Conservation (phyloP, 2,888 invertebrate genomes). For the Alcis repandata region DNA sequence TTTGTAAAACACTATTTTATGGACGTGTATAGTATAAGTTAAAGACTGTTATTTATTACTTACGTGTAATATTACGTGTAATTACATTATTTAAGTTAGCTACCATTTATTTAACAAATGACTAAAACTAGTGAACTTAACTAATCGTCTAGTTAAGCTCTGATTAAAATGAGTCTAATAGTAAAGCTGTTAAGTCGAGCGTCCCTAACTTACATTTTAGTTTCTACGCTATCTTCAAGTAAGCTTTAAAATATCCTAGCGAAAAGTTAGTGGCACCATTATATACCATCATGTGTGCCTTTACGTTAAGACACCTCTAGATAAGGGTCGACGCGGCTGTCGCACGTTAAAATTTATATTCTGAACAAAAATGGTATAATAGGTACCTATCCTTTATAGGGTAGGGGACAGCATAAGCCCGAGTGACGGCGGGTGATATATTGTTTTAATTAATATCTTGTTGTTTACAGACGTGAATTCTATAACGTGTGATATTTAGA, state of each 20-base stretch:
- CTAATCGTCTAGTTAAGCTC: no score
- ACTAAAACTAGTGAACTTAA: no score
- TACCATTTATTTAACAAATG: no score
- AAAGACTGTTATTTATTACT: no score
- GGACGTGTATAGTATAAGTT: no score
- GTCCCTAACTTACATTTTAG: background rate
- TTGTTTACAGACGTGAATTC: conserved; percentile 28
- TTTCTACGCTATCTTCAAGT: conserved; percentile 9
- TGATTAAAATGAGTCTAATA: no score
- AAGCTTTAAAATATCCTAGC: conserved; percentile 20
- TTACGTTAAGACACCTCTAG: conserved; percentile 56
- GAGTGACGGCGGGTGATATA: conserved; percentile 56
- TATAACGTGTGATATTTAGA: conserved; percentile 15
- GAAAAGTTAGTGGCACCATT: conserved; percentile 28
- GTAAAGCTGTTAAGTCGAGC: no score
- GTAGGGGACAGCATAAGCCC: conserved; percentile 50
- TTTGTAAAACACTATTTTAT: no score
- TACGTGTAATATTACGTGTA: no score
- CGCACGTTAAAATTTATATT: conserved; percentile 66
- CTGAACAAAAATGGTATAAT: conserved; percentile 60
- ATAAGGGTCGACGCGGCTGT: conserved; percentile 65
- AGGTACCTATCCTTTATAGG: conserved; percentile 49
- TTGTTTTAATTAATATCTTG: conserved; percentile 54
- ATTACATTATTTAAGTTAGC: no score
- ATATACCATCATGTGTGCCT: conserved; percentile 45